Evolutionary conservation across 2,113 vertebrate genomes (phyloP).

Genomic region (Phrynosoma blainvillii): DNA sequence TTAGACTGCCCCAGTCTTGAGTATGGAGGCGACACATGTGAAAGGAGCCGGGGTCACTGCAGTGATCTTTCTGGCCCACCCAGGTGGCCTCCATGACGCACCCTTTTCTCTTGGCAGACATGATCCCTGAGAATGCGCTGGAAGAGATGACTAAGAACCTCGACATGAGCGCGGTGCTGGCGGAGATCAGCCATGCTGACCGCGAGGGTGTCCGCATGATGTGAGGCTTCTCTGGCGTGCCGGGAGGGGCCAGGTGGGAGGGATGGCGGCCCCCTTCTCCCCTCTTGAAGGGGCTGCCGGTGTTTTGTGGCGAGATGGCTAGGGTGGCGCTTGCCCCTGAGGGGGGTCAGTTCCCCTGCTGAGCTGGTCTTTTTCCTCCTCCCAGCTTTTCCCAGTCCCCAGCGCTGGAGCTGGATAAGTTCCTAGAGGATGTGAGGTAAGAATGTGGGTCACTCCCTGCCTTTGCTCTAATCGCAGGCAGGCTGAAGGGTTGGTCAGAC

Average conservation of each 20-base stretch:
- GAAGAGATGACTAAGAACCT: slow-evolving; percentile 99
- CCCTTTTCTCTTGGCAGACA: slow-evolving; percentile 75
- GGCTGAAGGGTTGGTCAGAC: too few species aligned
- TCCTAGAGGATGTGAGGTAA: slow-evolving; percentile 97
- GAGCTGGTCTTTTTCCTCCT: not conserved
- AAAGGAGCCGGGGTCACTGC: too few species aligned
- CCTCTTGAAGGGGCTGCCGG: too few species aligned
- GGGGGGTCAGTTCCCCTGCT: too few species aligned
- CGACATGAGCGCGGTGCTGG: slow-evolving; percentile 91
- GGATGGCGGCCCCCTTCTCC: not conserved
- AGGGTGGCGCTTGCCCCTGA: not conserved
- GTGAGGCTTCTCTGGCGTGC: slow-evolving; percentile 76
- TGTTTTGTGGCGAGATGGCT: not conserved
- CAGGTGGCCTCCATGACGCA: too few species aligned
- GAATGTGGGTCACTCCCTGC: not conserved
- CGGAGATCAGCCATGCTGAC: slow-evolving; percentile 81
- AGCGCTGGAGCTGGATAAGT: slow-evolving; percentile 96
- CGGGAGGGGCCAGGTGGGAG: not conserved
- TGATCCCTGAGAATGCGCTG: slow-evolving; percentile 98
- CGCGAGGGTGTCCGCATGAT: slow-evolving; percentile 90
- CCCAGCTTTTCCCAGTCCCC: slow-evolving; percentile 95
- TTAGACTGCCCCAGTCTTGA: too few species aligned
- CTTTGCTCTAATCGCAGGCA: too few species aligned
- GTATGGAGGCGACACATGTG: too few species aligned
- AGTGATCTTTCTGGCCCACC: too few species aligned